Base-by-base conservation (phyloP, 2,113 vertebrate species). In the Scortum barcoo region DNA sequence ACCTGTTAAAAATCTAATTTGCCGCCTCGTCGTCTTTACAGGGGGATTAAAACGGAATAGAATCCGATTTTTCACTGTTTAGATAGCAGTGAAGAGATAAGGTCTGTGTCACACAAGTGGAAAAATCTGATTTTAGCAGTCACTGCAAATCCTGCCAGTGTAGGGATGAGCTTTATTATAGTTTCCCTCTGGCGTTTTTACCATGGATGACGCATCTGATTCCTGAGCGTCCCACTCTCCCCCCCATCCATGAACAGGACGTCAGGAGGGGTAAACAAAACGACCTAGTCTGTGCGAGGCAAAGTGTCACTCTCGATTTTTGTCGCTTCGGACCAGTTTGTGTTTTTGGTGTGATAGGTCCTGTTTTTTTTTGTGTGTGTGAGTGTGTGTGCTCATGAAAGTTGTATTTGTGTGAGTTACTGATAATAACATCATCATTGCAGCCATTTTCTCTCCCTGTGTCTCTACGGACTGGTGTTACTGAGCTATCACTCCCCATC, bases 1-100 rank as follows among this genome's bases (percentile, higher is more conserved):
- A 54, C 65, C 72, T 91, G 83, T 72, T 82, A 60, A 76, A 80
- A 86, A 85, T 76, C 69, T 48, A 65, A 79, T 89, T 79, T 83
- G 82, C 69, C 17, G 12, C 76, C 61, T 72, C 0, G 7, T 46
- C 16, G 0, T 85, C 53, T 63, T 78, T 74, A 63, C 58, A 53
- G 51, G 38, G n/a, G 66, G 60, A 81, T 86, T 81, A 44, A 80
- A 79, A 72, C 36, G 66, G 72, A 53, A 28, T 26, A 14, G 73
- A 58, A 82, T 71, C 20, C 0, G 70, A 83, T 60, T 51, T 63
- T 54, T 76, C 67, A 72, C 53, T 76, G 79, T 85, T 89, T 78
- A 70, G 70, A 84, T 72, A 42, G 65, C 62, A 44, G 53, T 22
- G 44, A 76, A 60, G 46, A 83, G 76, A 80, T 76, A 28, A 56